Evolutionary conservation across 2,888 invertebrate species (phyloP).

Genomic region (Lysandra coridon): DNA sequence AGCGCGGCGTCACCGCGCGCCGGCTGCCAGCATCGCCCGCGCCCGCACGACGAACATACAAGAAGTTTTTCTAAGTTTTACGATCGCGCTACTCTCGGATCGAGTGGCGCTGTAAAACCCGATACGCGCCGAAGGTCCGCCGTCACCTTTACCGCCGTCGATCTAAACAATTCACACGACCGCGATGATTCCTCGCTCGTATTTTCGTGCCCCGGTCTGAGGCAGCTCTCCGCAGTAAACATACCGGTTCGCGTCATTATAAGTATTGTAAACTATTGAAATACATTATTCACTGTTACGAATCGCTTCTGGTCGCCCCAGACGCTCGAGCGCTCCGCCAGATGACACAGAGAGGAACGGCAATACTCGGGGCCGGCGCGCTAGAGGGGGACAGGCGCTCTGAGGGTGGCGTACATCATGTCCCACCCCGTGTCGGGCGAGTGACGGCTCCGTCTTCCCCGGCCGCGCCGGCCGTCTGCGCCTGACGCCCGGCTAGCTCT

Average conservation of each 20-base stretch:
- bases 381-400: slow-evolving; percentile 53
- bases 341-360: slow-evolving; percentile 63
- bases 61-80: slow-evolving; percentile 75
- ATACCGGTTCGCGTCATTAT: slow-evolving; percentile 53
- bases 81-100: slow-evolving; percentile 63
- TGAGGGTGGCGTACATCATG: slow-evolving; percentile 72
- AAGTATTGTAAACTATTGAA: slow-evolving; percentile 62
- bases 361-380: slow-evolving; percentile 45
- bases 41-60: slow-evolving; percentile 53
- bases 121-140: slow-evolving; percentile 68
- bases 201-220: slow-evolving; percentile 40
- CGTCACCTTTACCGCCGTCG: slow-evolving; percentile 73
- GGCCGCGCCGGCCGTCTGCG: slow-evolving; percentile 69
- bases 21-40: slow-evolving; percentile 34
- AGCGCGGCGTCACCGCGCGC: slow-evolving; percentile 54
- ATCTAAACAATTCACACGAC: slow-evolving; percentile 68
- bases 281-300: slow-evolving; percentile 77
- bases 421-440: slow-evolving; percentile 75
- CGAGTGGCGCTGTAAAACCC: slow-evolving; percentile 67
- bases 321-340: slow-evolving; percentile 68
- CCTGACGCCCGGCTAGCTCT: slow-evolving; percentile 62
- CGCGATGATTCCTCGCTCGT: slow-evolving; percentile 47
- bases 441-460: slow-evolving; percentile 73
- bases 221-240: slow-evolving; percentile 34
- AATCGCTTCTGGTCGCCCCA: slow-evolving; percentile 73